Conservation (phyloP, 2,797 vertebrate genomes). For the Salmo trutta region DNA sequence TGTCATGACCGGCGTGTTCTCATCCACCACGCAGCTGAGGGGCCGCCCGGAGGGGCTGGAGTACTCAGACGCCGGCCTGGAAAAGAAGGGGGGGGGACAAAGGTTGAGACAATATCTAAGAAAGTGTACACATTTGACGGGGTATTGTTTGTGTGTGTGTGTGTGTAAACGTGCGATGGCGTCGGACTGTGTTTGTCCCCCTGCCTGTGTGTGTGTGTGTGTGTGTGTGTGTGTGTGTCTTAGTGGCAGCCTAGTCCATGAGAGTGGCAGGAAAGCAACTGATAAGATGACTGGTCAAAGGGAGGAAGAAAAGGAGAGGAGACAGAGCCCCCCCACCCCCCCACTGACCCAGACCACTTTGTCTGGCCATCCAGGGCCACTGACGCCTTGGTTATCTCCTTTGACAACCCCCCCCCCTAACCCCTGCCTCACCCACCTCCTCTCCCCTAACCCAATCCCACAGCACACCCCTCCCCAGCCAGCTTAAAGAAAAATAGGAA, state of each 20-base stretch:
- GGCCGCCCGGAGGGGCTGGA: slow-evolving; percentile 92
- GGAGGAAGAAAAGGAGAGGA: background rate
- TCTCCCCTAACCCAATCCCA: background rate
- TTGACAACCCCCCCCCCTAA: slow-evolving; percentile 14
- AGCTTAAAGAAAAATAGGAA: background rate
- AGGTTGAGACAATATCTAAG: no score
- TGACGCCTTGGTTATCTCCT: slow-evolving; percentile 60
- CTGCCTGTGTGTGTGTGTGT: background rate
- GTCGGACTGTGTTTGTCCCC: background rate
- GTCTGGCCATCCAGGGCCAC: slow-evolving; percentile 48
- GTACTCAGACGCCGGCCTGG: slow-evolving; percentile 90
- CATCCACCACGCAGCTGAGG: slow-evolving; percentile 90
- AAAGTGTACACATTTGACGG: no score
- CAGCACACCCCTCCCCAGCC: background rate
- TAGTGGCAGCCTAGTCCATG: background rate
- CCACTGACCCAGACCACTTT: slow-evolving; percentile 25
- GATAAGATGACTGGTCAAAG: background rate
- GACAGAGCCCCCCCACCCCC: no score
- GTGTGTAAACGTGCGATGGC: no score
- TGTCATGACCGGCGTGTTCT: slow-evolving; percentile 88
- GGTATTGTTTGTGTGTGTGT: no score
- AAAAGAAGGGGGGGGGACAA: background rate
- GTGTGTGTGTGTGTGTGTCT: background rate
- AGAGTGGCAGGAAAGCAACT: background rate
- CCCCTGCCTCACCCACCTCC: background rate